phyloP scores from a whole-genome alignment of 2,797 vertebrate genomes.

The Micropoecilia bifurca region DNA sequence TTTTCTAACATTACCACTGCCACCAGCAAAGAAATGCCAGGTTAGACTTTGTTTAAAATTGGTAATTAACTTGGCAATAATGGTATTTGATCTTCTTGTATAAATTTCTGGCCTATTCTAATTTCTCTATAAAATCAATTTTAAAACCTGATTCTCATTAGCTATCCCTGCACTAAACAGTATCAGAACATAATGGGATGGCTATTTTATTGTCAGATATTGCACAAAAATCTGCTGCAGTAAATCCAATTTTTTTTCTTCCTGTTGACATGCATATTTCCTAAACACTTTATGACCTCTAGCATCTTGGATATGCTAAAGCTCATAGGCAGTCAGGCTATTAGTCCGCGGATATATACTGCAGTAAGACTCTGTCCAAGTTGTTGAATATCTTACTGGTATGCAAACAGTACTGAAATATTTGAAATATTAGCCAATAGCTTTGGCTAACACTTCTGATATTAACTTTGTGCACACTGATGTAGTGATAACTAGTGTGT shows the following conservation, averaged over 20 bases:
- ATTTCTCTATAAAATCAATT: not conserved
- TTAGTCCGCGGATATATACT: not conserved
- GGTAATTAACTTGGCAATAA: slow-evolving; percentile 61
- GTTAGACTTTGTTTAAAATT: slow-evolving; percentile 51
- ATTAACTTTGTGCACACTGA: too few relatives aligned
- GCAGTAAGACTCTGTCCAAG: not conserved
- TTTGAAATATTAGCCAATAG: not conserved
- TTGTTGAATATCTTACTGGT: not conserved
- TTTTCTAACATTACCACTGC: slow-evolving; percentile 42
- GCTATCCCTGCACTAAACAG: not conserved
- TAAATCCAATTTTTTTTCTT: not conserved
- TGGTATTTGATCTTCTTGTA: not conserved
- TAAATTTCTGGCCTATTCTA: not conserved
- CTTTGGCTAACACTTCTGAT: too few relatives aligned
- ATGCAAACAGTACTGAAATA: not conserved
- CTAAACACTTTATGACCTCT: not conserved
- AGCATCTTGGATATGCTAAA: not conserved
- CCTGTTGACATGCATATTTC: not conserved
- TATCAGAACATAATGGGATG: not conserved
- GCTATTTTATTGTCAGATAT: not conserved
- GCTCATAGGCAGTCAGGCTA: too few relatives aligned
- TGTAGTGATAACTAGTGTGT: too few relatives aligned
- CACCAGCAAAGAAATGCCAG: slow-evolving; percentile 66
- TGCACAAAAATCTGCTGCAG: not conserved
- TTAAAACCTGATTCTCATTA: not conserved